Evolutionary conservation across 2,797 vertebrate species (phyloP), one percentile per base, ranked within the genome.

Genomic region (Dendrocincla fuliginosa): DNA sequence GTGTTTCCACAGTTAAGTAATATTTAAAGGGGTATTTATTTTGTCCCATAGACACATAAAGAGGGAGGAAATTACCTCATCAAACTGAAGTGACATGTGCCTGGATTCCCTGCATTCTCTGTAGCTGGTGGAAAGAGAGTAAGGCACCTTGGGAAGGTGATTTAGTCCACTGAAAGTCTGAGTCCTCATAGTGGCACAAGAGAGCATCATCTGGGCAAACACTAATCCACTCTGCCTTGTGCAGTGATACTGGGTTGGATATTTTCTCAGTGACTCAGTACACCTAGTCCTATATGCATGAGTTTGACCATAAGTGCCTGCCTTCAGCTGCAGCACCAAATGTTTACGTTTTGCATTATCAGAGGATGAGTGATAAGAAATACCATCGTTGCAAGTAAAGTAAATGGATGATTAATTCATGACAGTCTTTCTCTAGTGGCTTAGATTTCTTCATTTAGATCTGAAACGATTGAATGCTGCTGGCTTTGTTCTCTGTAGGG

Each of bases 401-500:
- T 57, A 59, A 85, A 56, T 35, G 70, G 33, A 42, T 55, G 15
- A 80, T 84, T 76, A 41, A 56, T 88, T 67, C 70, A 37, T 76
- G 46, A 49, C 73, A 74, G 49, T 28, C 22, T 77, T 89, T 67
- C 80, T 76, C 16, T 61, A 74, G 59, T 67, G n/a, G n/a, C 55
- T 95, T 84, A 56, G 64, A 71, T 86, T 86, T 91, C 84, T 74
- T 37, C 67, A 25, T 89, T 93, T 1, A 3, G 32, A n/a, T 59
- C 63, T 86, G 50, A 33, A 89, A 47, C 57, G 27, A 77, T 77
- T 84, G 56, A 93, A 73, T 11, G 68, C 91, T 69, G 32, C 69
- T 94, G 90, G 5, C 20, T 90, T 95, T 95, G 41, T 91, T 93
- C 68, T 81, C 64, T 90, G 30, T 88, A 99, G 99, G 99, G 99